Percentiles rank a stretch among this genome's conserved stretches.
These are phyloP conservation scores for Sericinus montela DNA, from an alignment of 2,888 invertebrate species.

Conservation along the genomic window DNA sequence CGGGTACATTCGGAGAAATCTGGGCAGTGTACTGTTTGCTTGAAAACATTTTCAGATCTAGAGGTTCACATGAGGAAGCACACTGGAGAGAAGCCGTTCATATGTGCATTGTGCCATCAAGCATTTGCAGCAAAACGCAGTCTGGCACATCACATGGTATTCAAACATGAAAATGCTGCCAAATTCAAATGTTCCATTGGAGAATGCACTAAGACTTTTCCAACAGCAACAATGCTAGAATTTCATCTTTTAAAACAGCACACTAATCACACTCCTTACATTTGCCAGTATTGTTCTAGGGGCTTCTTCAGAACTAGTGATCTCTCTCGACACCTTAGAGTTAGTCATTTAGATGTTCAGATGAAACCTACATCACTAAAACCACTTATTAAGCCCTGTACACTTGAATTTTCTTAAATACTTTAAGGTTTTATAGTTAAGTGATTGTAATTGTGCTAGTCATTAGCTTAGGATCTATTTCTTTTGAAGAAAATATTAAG, in stretches of 20 bases:
- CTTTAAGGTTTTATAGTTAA: background rate
- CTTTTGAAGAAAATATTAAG: background rate
- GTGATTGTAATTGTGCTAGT: slow-evolving; percentile 4
- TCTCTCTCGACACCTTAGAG: slow-evolving; percentile 56
- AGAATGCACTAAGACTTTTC: slow-evolving; percentile 60
- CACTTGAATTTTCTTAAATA: background rate
- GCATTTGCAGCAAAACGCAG: slow-evolving; percentile 54
- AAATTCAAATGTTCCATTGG: slow-evolving; percentile 66
- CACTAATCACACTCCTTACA: slow-evolving; percentile 61
- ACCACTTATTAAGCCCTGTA: slow-evolving; percentile 9
- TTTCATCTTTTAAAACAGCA: slow-evolving; percentile 69
- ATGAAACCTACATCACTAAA: slow-evolving; percentile 26
- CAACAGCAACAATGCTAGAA: slow-evolving; percentile 63
- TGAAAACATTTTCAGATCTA: slow-evolving; percentile 75
- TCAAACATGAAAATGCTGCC: slow-evolving; percentile 60
- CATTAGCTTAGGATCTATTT: background rate
- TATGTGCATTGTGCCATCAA: slow-evolving; percentile 56
- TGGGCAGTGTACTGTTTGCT: slow-evolving; percentile 72
- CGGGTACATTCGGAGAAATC: slow-evolving; percentile 78
- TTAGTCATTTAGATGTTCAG: slow-evolving; percentile 53
- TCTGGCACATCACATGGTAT: slow-evolving; percentile 58
- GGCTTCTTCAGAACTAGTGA: slow-evolving; percentile 66
- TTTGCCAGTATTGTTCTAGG: slow-evolving; percentile 62
- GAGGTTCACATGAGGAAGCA: slow-evolving; percentile 79
- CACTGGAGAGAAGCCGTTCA: slow-evolving; percentile 73